Conservation (phyloP, 2,797 vertebrate genomes). For the Peromyscus attwateri region DNA sequence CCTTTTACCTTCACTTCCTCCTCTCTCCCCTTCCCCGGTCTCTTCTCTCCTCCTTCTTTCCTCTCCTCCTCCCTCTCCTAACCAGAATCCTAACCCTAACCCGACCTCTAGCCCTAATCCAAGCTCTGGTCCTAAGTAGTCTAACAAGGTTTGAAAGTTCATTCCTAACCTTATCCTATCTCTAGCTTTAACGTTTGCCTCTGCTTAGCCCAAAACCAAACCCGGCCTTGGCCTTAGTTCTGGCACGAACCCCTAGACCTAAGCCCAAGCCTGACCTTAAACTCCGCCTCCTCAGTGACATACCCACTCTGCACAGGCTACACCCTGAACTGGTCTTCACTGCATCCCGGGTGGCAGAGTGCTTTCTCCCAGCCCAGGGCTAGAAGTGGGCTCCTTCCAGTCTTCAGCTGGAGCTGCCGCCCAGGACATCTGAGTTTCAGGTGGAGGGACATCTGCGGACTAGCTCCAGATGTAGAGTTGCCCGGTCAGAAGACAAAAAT, state of each 20-base stretch:
- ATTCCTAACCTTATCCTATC: neutral
- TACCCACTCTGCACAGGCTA: neutral
- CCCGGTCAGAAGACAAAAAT: neutral
- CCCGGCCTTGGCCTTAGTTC: neutral
- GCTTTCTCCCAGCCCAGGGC: no score
- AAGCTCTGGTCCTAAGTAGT: neutral
- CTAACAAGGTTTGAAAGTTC: neutral
- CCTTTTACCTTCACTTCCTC: neutral
- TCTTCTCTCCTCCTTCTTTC: neutral
- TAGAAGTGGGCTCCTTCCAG: neutral
- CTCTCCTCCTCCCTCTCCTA: neutral
- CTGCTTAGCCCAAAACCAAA: neutral
- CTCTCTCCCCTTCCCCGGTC: neutral
- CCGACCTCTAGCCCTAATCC: neutral
- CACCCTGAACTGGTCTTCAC: rapidly evolving
- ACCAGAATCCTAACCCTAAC: neutral
- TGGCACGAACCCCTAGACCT: neutral
- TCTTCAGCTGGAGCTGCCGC: neutral
- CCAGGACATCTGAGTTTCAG: neutral
- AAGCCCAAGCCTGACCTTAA: neutral
- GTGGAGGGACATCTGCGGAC: neutral
- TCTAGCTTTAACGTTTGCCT: neutral
- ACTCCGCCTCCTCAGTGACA: neutral
- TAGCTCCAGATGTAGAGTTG: neutral
- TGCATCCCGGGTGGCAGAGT: neutral